Evolutionary conservation across 2,797 vertebrate species (phyloP).

Genomic region (Sebastes glaucus): DNA sequence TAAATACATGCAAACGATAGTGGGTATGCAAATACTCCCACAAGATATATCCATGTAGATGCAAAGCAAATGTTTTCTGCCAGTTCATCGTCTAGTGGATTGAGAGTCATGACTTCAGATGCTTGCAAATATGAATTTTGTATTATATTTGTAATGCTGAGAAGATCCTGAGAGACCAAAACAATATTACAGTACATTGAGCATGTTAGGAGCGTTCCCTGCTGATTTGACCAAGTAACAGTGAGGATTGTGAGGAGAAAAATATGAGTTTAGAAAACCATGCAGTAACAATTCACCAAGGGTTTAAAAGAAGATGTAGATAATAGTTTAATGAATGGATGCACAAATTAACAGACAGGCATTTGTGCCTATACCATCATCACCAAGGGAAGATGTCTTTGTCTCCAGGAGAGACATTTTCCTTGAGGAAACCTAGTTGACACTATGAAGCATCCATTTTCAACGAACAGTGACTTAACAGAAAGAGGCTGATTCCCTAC

Average conservation of each 20-base stretch:
- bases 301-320: background rate
- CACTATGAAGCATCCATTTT: background rate
- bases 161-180: constrained; percentile 42
- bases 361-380: background rate
- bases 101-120: constrained; percentile 56
- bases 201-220: constrained; percentile 53
- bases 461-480: background rate
- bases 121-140: constrained; percentile 58
- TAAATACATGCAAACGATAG: constrained; percentile 61
- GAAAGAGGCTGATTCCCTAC: background rate
- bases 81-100: constrained; percentile 43
- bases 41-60: constrained; percentile 33
- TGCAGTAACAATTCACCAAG: background rate
- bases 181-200: constrained; percentile 55
- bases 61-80: constrained; percentile 51
- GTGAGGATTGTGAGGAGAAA: constrained; percentile 16
- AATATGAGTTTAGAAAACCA: constrained; percentile 17
- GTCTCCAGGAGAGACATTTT: background rate
- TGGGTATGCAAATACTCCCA: constrained; percentile 49
- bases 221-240: constrained; percentile 41
- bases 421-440: background rate
- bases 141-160: constrained; percentile 53
- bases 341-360: background rate
- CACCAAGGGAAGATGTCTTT: background rate
- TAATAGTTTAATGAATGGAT: background rate